Evolutionary conservation across 30 jellyfish, hydroid and myxozoan species (phyloP).

Genomic region (Mastigias papua): DNA sequence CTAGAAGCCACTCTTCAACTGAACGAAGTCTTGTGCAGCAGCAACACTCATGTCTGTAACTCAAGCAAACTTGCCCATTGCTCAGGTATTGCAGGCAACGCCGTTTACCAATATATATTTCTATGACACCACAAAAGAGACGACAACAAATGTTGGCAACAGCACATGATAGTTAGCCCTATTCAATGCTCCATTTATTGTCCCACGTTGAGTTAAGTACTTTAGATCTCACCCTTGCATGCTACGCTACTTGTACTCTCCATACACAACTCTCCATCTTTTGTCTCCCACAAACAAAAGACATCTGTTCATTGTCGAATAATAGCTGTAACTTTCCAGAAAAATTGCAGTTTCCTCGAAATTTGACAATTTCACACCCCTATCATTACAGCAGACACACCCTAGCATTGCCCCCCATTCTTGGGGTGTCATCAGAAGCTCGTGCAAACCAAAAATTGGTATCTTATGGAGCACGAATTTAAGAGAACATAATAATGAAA

Average conservation of each 20-base stretch:
- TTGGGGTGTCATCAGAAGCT: neutral
- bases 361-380: constrained; percentile 9
- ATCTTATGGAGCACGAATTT: neutral
- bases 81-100: constrained; percentile 6
- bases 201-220: constrained; percentile 68
- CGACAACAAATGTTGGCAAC: constrained; percentile 14
- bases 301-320: constrained; percentile 78
- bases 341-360: constrained; percentile 31
- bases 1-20: too few species aligned
- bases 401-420: neutral
- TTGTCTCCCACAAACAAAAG: constrained; percentile 74
- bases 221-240: constrained; percentile 63
- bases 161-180: constrained; percentile 55
- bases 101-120: neutral
- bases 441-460: constrained; percentile 3
- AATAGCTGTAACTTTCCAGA: constrained; percentile 56
- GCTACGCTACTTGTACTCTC: constrained; percentile 47
- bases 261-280: constrained; percentile 34
- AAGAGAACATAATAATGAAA: constrained; percentile 38
- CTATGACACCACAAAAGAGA: neutral
- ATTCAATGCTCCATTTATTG: constrained; percentile 43
- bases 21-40: neutral
- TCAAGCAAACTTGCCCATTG: neutral
- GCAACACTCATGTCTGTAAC: neutral
- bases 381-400: constrained; percentile 20